Conservation (phyloP, 1,140 invertebrate genomes). For the Sminthurides bifidus region DNA sequence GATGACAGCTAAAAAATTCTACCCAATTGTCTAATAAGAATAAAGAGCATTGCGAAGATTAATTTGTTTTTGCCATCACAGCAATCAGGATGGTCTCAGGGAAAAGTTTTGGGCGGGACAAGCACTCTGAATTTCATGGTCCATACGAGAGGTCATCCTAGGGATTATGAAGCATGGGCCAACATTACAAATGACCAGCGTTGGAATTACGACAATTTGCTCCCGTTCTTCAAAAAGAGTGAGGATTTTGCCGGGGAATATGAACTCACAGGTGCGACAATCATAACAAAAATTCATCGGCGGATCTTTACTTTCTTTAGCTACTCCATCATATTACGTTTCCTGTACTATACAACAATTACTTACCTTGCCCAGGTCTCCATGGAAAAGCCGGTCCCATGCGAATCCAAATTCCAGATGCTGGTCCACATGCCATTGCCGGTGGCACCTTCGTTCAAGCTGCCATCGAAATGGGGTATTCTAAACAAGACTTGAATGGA, state of each 20-base stretch:
- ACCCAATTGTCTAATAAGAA: not conserved
- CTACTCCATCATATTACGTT: not conserved
- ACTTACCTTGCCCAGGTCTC: not conserved
- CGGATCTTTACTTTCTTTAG: not conserved
- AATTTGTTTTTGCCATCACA: slow-evolving; percentile 1
- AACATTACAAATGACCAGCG: slow-evolving; percentile 17
- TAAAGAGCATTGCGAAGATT: not conserved
- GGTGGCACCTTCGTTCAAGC: slow-evolving; percentile 14
- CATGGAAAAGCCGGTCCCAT: slow-evolving; percentile 23
- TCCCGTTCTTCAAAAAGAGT: slow-evolving; percentile 18
- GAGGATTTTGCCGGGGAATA: slow-evolving; percentile 25
- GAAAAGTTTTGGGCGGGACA: slow-evolving; percentile 20
- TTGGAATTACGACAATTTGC: slow-evolving; percentile 20
- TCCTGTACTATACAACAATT: not conserved
- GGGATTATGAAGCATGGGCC: slow-evolving; percentile 25
- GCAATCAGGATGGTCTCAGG: slow-evolving; percentile 18
- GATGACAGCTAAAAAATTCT: slow-evolving; percentile 4
- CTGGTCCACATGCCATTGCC: slow-evolving; percentile 1
- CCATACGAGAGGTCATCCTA: slow-evolving; percentile 13
- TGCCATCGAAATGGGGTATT: slow-evolving; percentile 20
- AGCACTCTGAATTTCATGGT: slow-evolving; percentile 11
- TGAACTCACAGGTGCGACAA: not conserved
- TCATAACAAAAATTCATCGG: not conserved
- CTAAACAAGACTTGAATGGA: slow-evolving; percentile 19
- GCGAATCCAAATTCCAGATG: slow-evolving; percentile 16